Conservation (phyloP, 2,113 vertebrate species). For the Tylochromis polylepis region DNA sequence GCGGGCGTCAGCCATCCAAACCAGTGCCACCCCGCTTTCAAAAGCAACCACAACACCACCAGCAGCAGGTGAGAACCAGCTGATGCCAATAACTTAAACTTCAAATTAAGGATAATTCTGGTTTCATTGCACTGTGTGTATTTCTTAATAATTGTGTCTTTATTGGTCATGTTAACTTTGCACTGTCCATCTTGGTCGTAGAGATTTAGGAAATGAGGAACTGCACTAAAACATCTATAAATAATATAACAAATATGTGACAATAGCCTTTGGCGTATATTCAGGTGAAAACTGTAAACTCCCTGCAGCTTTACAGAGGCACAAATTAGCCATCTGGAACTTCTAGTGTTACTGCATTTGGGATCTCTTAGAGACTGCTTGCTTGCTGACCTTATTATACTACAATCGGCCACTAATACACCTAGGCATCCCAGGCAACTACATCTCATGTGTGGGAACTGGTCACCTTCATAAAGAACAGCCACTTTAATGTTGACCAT, state of each 20-base stretch:
- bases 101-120: background rate
- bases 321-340: background rate
- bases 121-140: background rate
- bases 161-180: background rate
- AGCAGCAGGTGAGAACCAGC: conserved; percentile 66
- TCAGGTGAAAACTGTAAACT: background rate
- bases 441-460: background rate
- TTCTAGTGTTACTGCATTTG: background rate
- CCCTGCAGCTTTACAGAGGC: background rate
- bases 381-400: background rate
- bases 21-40: conserved; percentile 89
- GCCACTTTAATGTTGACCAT: background rate
- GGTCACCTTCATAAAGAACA: background rate
- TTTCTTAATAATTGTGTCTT: background rate
- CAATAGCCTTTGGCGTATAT: background rate
- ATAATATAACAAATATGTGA: background rate
- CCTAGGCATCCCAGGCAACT: background rate
- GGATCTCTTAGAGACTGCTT: background rate
- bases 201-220: background rate
- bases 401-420: background rate
- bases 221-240: background rate
- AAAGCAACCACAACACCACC: conserved; percentile 81
- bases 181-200: background rate
- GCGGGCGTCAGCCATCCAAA: conserved; percentile 80
- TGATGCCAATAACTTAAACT: background rate